Evolutionary conservation across 2,113 vertebrate species (phyloP), one percentile per base, ranked within the genome.

Genomic region (Boleophthalmus pectinirostris): DNA sequence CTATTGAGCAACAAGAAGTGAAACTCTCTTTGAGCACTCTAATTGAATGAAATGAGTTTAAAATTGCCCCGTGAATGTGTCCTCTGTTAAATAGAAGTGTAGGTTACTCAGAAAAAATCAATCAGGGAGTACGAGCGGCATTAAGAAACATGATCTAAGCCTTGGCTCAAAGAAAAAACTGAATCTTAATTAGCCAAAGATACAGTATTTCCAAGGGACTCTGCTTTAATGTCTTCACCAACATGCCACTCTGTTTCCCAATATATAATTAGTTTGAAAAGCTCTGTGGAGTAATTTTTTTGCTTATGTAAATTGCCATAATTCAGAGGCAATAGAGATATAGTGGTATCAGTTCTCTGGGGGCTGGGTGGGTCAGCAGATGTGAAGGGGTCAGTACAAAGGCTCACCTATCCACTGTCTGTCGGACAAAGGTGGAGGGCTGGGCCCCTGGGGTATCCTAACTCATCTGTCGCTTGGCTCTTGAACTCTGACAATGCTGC

Each of bases 361-460:
- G 91, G 91, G 88, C 81, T 90, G 89, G 90, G 88, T 49, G 87
- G 89, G 87, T 92, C 89, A 89, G 78, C 88, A 91, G 87, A 93
- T 93, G 92, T 91, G 88, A 89, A 85, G 88, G 85, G 87, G 84
- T 90, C 84, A 83, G 87, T 73, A 94, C 93, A 94, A 94, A 93
- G 92, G 86, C 89, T 92, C 82, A 93, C 90, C 92, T 93, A 93
- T 94, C 94, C 83, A 87, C 84, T 93, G 87, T 94, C 91, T 92
- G 84, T 90, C 84, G 87, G 86, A 91, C 91, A 94, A 93, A 92
- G 91, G 90, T 86, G 86, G 88, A 92, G 89, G 74, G 85, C 71
- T 69, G 81, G 72, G 82, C 88, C 91, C 86, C 80, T 80, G 81
- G 87, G 89, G 90, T 83, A 80, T 91, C 78, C 87, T 72, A 90